Evolutionary conservation across 2,113 vertebrate species (phyloP).

Genomic region (Macrotus californicus): DNA sequence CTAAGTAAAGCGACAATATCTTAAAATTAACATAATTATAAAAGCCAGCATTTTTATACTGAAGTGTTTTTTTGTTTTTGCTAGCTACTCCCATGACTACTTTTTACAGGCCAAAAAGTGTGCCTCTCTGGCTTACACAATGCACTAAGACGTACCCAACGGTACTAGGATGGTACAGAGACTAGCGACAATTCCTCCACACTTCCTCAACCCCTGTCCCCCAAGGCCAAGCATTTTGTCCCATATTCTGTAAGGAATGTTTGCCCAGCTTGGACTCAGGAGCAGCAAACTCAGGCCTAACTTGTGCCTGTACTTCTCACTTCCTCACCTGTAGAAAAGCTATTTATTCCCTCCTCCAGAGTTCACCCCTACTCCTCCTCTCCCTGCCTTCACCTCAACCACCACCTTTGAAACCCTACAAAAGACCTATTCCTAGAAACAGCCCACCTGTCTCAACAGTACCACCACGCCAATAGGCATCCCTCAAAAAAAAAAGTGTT

Average conservation of each 20-base stretch:
- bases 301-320: not conserved
- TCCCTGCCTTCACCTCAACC: not conserved
- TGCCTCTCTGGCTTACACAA: not conserved
- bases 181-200: not conserved
- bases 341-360: not conserved
- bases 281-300: not conserved
- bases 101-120: not conserved
- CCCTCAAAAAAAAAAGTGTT: not conserved
- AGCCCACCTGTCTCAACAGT: not conserved
- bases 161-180: not conserved
- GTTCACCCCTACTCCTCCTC: not conserved
- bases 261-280: not conserved
- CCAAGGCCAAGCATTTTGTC: not conserved
- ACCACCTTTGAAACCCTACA: not conserved
- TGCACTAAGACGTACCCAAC: not conserved
- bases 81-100: not conserved
- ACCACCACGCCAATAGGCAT: not conserved
- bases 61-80: not conserved
- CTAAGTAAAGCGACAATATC: not conserved
- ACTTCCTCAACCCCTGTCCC: not conserved
- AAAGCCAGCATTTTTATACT: not conserved
- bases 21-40: not conserved
- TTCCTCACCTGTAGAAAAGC: not conserved
- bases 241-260: rapidly evolving
- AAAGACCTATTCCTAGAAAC: not conserved